Conservation (phyloP, 2,888 invertebrate genomes). For the Nymphalis c-album region DNA sequence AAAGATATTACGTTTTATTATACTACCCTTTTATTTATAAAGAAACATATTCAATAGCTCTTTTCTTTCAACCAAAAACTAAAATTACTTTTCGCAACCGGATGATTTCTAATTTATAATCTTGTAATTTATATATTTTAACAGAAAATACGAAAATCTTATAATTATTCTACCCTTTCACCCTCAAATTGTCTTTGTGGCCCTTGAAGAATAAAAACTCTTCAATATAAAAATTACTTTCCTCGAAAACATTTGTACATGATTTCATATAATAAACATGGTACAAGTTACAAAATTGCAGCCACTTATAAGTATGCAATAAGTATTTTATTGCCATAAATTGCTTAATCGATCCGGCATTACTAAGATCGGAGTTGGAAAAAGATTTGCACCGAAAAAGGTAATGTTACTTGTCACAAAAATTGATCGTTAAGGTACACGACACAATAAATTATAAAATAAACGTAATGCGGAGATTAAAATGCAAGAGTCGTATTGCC, state of each 20-base stretch:
- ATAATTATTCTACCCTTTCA: neutral
- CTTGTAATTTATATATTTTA: neutral
- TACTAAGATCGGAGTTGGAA: constrained; percentile 19
- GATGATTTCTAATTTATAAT: too few species aligned
- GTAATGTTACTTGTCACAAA: constrained; percentile 31
- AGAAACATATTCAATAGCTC: too few species aligned
- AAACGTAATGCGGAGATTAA: constrained; percentile 32
- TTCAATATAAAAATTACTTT: too few species aligned
- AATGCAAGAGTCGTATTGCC: constrained; percentile 51
- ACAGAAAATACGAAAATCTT: neutral
- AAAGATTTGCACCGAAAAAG: constrained; percentile 29
- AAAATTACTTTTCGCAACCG: too few species aligned
- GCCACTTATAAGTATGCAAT: constrained; percentile 3
- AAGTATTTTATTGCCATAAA: constrained; percentile 17
- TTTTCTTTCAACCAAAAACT: too few species aligned
- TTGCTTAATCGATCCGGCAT: constrained; percentile 21
- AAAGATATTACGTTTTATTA: too few species aligned
- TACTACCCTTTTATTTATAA: too few species aligned
- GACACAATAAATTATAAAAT: constrained; percentile 33
- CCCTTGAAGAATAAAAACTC: too few species aligned
- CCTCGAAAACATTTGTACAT: neutral
- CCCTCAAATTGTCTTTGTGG: neutral
- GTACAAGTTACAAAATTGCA: constrained; percentile 17
- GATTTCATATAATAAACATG: neutral
- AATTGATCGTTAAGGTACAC: constrained; percentile 29